phyloP scores from a whole-genome alignment of 2,888 invertebrate genomes.

The Danaus chrysippus region DNA sequence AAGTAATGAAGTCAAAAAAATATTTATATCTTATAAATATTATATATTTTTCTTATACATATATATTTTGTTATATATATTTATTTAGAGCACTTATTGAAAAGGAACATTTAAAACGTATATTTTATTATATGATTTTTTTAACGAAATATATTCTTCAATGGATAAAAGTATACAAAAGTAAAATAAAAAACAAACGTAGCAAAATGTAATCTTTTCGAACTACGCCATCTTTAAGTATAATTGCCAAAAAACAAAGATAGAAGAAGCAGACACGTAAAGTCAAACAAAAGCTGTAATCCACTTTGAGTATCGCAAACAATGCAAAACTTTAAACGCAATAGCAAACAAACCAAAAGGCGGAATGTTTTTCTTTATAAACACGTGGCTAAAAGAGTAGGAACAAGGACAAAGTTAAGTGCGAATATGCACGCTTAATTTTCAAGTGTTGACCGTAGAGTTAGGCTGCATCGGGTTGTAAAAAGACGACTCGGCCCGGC shows the following conservation, averaged over 20 bases:
- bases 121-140: no score
- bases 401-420: constrained; percentile 61
- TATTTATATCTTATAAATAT: no score
- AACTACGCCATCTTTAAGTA: no score
- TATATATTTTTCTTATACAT: no score
- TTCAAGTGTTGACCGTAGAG: constrained; percentile 60
- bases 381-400: constrained; percentile 42
- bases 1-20: no score
- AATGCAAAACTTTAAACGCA: constrained; percentile 16
- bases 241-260: not conserved
- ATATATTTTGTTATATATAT: no score
- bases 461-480: constrained; percentile 41
- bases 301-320: constrained; percentile 4
- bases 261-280: not conserved
- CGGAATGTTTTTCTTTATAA: constrained; percentile 33
- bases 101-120: no score
- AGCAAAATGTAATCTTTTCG: no score
- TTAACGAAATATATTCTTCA: no score
- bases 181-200: no score
- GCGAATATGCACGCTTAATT: constrained; percentile 64
- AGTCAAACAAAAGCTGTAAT: not conserved
- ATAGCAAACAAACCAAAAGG: constrained; percentile 25
- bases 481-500: constrained; percentile 51
- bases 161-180: no score
- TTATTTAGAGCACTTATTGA: no score